Base-by-base conservation (phyloP, 2,888 invertebrate species). In the Dryocosmus kuriphilus region DNA sequence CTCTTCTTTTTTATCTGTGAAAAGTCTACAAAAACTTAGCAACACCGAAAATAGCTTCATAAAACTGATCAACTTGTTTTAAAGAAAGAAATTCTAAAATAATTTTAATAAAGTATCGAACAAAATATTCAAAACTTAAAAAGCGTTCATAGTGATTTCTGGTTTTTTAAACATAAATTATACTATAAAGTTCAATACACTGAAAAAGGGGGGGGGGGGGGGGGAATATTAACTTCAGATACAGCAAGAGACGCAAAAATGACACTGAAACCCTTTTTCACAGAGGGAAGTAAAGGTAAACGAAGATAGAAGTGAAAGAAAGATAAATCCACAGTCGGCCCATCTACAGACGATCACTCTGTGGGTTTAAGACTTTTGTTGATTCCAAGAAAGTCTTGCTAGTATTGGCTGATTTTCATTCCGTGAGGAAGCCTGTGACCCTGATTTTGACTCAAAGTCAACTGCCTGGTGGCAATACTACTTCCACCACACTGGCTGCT, bases 401-500 rank as follows among this genome's bases (percentile, higher is more conserved):
- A 91, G 87, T 90, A 90, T 61, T 89, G 85, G 38, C 87, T 87
- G 7, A 86, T 83, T 79, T 88, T 86, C 78, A 90, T 85, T 61
- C 90, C 91, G 19, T 87, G 88, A 22, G 90, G 88, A 76, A 90
- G 86, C 77, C 87, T 89, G 77, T 90, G 89, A 0, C 88, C 88
- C 73, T 89, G 87, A 77, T 81, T 86, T 65, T 89, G 82, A 79
- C 88, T 90, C 85, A 90, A 89, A 61, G 85, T 86, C 24, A 91
- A 79, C 79, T 91, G 91, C 73, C 91, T 88, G 9, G 88, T 89
- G 0, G 90, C 88, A 90, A 91, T 91, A 24, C 91, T 91, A 24
- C 91, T 90, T 14, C 90, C 89, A 0, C 90, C 90, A 24, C 91
- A 91, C 89, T 95, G 95, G 89, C 95, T 95, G 4, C 96, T 96